A percentile compares a stretch with the other conserved stretches of the same genome.
Conservation (phyloP, 92 coral and sea anemone genomes). For the Pocillopora meandrina region DNA sequence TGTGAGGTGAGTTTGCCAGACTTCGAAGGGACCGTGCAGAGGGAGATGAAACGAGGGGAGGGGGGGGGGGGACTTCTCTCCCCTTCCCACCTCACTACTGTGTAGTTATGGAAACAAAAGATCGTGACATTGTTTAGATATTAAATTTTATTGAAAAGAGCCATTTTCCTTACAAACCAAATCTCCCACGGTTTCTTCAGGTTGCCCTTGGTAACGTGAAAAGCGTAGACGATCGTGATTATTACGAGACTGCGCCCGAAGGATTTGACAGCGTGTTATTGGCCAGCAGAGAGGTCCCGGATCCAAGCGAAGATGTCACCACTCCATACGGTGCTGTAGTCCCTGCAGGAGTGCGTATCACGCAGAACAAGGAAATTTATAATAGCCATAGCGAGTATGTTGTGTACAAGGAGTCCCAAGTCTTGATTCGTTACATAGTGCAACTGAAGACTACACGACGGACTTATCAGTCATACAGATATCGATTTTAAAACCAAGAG, state of each 20-base stretch:
- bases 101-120: too few species aligned
- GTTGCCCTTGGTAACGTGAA: slow-evolving; percentile 64
- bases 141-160: neutral
- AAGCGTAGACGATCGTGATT: slow-evolving; percentile 13
- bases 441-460: slow-evolving; percentile 7
- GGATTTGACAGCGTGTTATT: slow-evolving; percentile 78
- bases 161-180: neutral
- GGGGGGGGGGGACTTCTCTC: too few species aligned
- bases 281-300: slow-evolving; percentile 62
- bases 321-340: slow-evolving; percentile 86
- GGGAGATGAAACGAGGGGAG: too few species aligned
- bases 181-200: slow-evolving; percentile 23
- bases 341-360: slow-evolving; percentile 76
- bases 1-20: slow-evolving; percentile 64
- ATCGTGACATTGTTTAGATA: too few species aligned
- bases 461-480: neutral
- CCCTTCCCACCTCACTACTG: too few species aligned
- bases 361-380: slow-evolving; percentile 18
- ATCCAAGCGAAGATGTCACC: slow-evolving; percentile 74
- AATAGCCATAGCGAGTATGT: slow-evolving; percentile 62
- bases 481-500: too few species aligned
- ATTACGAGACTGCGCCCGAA: slow-evolving; percentile 56
- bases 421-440: slow-evolving; percentile 69
- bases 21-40: neutral
- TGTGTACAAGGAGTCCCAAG: slow-evolving; percentile 80